Conservation (phyloP, 2,888 invertebrate genomes). For the Acronicta alni region DNA sequence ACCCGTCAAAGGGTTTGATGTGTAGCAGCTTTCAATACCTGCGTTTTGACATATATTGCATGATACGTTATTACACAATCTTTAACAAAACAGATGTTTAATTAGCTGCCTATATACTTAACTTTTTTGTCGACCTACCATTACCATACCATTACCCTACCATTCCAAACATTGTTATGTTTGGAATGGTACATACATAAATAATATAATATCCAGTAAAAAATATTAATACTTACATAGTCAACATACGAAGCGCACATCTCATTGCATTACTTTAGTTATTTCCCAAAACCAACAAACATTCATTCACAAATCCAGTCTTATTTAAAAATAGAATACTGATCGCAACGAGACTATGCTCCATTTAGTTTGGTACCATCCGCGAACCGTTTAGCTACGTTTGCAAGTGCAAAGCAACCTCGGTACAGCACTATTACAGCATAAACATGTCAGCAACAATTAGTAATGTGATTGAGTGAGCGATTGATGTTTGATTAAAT, state of each 20-base stretch:
- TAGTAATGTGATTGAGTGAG: conserved; percentile 35
- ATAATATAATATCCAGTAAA: no score
- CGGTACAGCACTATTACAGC: conserved; percentile 18
- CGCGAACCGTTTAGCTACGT: conserved; percentile 48
- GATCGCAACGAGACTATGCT: conserved; percentile 53
- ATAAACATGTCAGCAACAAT: conserved; percentile 37
- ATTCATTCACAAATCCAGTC: conserved; percentile 56
- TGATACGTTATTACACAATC: no score
- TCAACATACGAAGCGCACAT: conserved; percentile 13
- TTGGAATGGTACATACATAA: no score
- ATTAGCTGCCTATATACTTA: no score
- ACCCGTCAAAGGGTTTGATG: no score
- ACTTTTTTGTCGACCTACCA: no score
- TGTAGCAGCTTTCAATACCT: no score
- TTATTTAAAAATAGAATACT: conserved; percentile 60
- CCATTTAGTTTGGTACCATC: conserved; percentile 58
- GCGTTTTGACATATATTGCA: no score
- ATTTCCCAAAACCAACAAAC: conserved; percentile 48
- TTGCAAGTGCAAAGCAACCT: conserved; percentile 10
- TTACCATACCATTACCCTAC: no score
- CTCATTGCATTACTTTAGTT: conserved; percentile 27
- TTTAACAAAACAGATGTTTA: no score
- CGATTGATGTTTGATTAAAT: conserved; percentile 29
- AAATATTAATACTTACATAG: neutral
- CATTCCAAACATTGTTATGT: no score